Evolutionary conservation across 2,888 invertebrate species (phyloP).

Genomic region (Pseudococcus jackbeardsleyi): DNA sequence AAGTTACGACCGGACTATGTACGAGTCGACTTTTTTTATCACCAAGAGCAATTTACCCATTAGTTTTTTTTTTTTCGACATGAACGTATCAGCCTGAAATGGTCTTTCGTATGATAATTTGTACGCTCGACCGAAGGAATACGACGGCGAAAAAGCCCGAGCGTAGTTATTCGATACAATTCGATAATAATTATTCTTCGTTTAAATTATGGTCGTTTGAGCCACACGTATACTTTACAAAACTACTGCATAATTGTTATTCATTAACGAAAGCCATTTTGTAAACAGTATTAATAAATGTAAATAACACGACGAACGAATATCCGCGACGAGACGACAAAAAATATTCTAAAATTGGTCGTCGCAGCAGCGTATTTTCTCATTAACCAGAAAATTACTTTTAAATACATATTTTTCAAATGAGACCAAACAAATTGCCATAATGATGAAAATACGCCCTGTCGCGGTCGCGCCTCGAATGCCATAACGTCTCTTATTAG

Average conservation of each 20-base stretch:
- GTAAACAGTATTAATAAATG: conserved; percentile 38
- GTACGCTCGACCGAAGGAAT: background rate
- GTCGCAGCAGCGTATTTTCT: background rate
- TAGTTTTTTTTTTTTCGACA: background rate
- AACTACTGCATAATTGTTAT: conserved; percentile 44
- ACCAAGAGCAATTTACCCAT: background rate
- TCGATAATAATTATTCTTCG: conserved; percentile 3
- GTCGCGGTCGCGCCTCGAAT: background rate
- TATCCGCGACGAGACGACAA: background rate
- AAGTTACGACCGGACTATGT: background rate
- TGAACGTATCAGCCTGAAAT: background rate
- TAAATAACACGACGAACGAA: background rate
- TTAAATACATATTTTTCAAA: conserved; percentile 9
- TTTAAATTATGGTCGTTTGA: conserved; percentile 29
- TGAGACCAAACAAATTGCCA: conserved; percentile 5
- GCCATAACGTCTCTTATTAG: background rate
- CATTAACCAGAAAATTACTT: conserved; percentile 20
- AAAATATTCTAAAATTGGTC: background rate
- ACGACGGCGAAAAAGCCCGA: background rate
- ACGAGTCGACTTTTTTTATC: background rate
- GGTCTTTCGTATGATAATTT: background rate
- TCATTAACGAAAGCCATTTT: conserved; percentile 24
- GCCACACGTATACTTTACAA: background rate
- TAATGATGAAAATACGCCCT: conserved; percentile 13
- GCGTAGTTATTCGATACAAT: background rate